Conservation (phyloP, 2,888 invertebrate genomes). For the Ophion ellenae region DNA sequence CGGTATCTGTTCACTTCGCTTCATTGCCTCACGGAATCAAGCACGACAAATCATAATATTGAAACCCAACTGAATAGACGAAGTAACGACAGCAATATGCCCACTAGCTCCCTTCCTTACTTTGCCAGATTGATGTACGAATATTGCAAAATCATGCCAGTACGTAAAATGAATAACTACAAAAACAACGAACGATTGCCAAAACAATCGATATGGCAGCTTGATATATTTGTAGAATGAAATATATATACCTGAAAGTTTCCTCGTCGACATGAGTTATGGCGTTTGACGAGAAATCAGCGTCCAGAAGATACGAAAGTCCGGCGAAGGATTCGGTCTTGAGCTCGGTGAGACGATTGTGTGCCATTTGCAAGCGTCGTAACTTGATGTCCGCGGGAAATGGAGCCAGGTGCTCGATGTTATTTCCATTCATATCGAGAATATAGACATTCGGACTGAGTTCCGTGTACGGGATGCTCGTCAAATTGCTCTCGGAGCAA, state of each 20-base stretch:
- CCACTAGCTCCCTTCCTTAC: too few species aligned
- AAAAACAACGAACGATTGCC: neutral
- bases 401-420: conserved; percentile 86
- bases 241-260: conserved; percentile 86
- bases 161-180: too few species aligned
- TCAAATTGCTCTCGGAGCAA: conserved; percentile 90
- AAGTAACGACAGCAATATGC: too few species aligned
- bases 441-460: conserved; percentile 89
- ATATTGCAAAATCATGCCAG: too few species aligned
- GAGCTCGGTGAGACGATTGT: conserved; percentile 87
- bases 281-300: conserved; percentile 88
- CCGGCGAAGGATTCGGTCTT: conserved; percentile 87
- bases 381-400: conserved; percentile 89
- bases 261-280: conserved; percentile 88
- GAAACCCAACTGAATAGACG: too few species aligned
- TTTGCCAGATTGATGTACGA: too few species aligned
- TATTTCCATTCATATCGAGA: conserved; percentile 89
- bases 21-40: too few species aligned
- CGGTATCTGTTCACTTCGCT: too few species aligned
- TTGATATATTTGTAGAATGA: neutral
- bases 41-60: too few species aligned
- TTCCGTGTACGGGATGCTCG: conserved; percentile 88
- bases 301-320: conserved; percentile 88
- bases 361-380: conserved; percentile 88
- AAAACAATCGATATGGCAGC: neutral